A percentile compares a stretch with the other conserved stretches of the same genome.
These are phyloP conservation scores for Andrena fulva DNA, from an alignment of 2,888 invertebrate species.

Conservation along the genomic window DNA sequence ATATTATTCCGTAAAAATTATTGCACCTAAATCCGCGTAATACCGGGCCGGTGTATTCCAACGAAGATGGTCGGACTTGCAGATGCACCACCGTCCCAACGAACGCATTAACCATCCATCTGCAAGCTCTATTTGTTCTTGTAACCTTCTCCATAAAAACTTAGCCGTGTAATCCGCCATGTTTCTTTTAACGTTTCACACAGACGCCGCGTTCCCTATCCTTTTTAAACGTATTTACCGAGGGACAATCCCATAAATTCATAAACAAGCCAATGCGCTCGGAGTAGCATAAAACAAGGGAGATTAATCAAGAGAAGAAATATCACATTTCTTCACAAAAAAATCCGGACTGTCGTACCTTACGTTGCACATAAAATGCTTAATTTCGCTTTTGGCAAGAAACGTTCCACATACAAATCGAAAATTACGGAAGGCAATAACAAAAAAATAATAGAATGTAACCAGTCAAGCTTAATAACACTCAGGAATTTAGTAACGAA, in stretches of 20 bases:
- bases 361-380: not conserved
- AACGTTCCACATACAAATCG: too few relatives aligned
- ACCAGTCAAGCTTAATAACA: too few relatives aligned
- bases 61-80: conserved; percentile 14
- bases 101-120: conserved; percentile 60
- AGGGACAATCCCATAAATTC: conserved; percentile 59
- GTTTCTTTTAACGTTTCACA: conserved; percentile 52
- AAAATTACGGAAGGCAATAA: too few relatives aligned
- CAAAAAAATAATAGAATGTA: too few relatives aligned
- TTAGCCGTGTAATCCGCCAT: conserved; percentile 54
- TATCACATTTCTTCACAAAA: not conserved
- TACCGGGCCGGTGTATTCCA: conserved; percentile 12
- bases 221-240: conserved; percentile 56
- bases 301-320: conserved; percentile 40
- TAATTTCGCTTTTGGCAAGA: too few relatives aligned
- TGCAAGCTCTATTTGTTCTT: conserved; percentile 45
- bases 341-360: not conserved
- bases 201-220: conserved; percentile 30
- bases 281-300: conserved; percentile 1
- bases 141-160: conserved; percentile 63
- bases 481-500: too few relatives aligned
- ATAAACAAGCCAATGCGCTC: conserved; percentile 47
- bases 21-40: conserved; percentile 40
- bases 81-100: conserved; percentile 7
- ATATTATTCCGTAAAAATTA: conserved; percentile 37